Evolutionary conservation across 2,888 invertebrate species (phyloP), one percentile per base, ranked within the genome.

Genomic region (Metalampra italica): DNA sequence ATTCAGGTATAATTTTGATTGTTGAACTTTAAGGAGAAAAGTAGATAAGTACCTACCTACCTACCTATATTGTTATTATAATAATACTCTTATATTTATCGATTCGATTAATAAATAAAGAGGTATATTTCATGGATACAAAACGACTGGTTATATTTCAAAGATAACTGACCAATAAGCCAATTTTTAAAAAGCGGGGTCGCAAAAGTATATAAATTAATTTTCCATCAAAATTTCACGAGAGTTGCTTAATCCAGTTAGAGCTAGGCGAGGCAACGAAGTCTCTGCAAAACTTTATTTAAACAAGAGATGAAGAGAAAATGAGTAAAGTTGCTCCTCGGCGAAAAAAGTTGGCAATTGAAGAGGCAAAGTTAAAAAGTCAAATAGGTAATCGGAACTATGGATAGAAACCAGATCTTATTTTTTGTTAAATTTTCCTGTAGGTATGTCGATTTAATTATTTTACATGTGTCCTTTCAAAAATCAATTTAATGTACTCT

Each of bases 1-100:
- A 96, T 96, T 76, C 96, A 96, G 94, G 96, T 96, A 84, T 45
- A 12, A 39, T 40, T 4, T 40, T 40, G 22, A 22, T 22, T 22
- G 22, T 22, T 22, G 22, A 3, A 22, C 22, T 22, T 22, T 22
- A 5, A 22, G 22, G 22, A 37, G 9, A n/a, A 7, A n/a, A n/a
- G n/a, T n/a, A n/a, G n/a, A n/a, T n/a, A n/a, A n/a, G n/a, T n/a
- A n/a, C n/a, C n/a, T n/a, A n/a, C n/a, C n/a, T n/a, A n/a, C n/a
- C n/a, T n/a, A n/a, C n/a, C n/a, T n/a, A n/a, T n/a, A n/a, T n/a
- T 9, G 9, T 37, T 11, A n/a, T n/a, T n/a, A n/a, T n/a, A n/a
- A n/a, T n/a, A n/a, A n/a, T n/a, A n/a, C n/a, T n/a, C n/a, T n/a
- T 22, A 3, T 22, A 22, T 22, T 22, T 22, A 22, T 2, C 2